Percentiles rank a stretch among this genome's conserved stretches.
Evolutionary conservation across 2,797 vertebrate species (phyloP).

Genomic region (Pipistrellus nathusii): DNA sequence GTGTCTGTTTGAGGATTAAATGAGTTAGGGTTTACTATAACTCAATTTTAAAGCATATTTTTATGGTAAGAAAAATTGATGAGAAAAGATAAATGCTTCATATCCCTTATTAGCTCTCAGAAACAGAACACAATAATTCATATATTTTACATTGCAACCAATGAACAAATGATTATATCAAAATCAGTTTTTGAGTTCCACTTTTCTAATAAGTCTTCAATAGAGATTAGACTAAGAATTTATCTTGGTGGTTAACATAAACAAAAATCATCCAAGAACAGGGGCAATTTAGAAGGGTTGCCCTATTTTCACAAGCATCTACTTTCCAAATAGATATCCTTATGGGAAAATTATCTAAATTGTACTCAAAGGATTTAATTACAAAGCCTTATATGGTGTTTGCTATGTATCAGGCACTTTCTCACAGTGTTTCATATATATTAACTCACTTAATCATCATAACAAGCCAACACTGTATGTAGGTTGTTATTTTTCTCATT

Average conservation of each 20-base stretch:
- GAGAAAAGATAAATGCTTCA: conserved; percentile 28
- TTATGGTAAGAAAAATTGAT: conserved; percentile 14
- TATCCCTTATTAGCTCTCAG: background rate
- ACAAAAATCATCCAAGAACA: background rate
- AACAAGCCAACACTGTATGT: background rate
- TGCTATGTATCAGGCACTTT: background rate
- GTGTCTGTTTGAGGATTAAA: conserved; percentile 26
- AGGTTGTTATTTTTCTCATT: background rate
- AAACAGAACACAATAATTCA: background rate
- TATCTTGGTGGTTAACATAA: background rate
- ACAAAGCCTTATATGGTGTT: background rate
- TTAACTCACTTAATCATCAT: background rate
- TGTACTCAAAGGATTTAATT: background rate
- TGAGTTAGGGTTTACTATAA: background rate
- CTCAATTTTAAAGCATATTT: conserved; percentile 42
- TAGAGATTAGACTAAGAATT: background rate
- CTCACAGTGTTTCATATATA: background rate
- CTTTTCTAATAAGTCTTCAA: background rate
- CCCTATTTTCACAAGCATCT: background rate
- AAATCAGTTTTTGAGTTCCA: background rate
- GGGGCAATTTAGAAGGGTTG: background rate
- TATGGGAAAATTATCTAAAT: conserved; percentile 5
- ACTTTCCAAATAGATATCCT: background rate
- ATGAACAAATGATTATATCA: background rate
- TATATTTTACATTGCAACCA: conserved; percentile 15